phyloP scores from a whole-genome alignment of 2,888 invertebrate species.

The Metellina segmentata region DNA sequence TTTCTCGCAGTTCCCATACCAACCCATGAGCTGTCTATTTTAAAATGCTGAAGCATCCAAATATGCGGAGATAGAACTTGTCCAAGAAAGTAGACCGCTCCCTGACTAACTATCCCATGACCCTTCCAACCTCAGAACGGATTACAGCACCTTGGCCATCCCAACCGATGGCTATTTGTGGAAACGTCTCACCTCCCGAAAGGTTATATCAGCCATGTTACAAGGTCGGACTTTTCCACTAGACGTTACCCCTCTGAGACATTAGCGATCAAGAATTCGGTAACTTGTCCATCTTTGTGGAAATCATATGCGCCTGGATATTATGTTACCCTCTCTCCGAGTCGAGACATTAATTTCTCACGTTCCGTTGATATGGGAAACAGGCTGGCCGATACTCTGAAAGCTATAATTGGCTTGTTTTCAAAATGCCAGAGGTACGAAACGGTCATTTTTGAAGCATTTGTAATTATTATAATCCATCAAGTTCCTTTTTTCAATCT shows the following conservation, averaged over 20 bases:
- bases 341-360: constrained; percentile 33
- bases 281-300: constrained; percentile 18
- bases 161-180: constrained; percentile 61
- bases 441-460: background rate
- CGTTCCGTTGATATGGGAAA: constrained; percentile 34
- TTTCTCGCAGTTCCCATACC: constrained; percentile 60
- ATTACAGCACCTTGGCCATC: constrained; percentile 66
- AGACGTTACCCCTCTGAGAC: constrained; percentile 55
- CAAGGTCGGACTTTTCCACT: constrained; percentile 24
- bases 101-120: constrained; percentile 70
- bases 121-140: constrained; percentile 41
- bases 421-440: constrained; percentile 8
- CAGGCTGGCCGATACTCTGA: constrained; percentile 2
- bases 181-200: constrained; percentile 20
- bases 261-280: constrained; percentile 11
- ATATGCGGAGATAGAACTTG: constrained; percentile 68
- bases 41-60: constrained; percentile 51
- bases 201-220: constrained; percentile 56
- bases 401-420: constrained; percentile 11
- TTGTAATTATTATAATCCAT: constrained; percentile 52
- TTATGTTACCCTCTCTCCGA: constrained; percentile 6
- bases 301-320: constrained; percentile 17
- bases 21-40: constrained; percentile 65
- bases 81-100: constrained; percentile 71
- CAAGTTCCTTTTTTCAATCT: constrained; percentile 5